Conservation (phyloP, 2,888 invertebrate species). For the Drosophila neotestacea region DNA sequence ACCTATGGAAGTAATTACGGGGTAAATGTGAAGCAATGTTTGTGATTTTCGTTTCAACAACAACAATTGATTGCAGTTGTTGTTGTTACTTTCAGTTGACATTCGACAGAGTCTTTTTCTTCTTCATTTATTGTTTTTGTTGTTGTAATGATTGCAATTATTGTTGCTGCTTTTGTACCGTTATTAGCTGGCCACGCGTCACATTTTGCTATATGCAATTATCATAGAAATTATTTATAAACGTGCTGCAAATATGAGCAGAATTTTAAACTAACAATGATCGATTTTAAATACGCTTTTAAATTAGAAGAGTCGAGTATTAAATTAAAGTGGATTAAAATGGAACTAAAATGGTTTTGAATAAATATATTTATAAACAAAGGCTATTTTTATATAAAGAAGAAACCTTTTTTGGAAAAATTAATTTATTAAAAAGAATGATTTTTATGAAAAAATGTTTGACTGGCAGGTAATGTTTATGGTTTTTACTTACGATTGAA, state of each 20-base stretch:
- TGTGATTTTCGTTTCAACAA: conserved; percentile 67
- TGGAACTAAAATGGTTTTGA: too few species aligned
- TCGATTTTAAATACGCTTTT: conserved; percentile 22
- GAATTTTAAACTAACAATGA: conserved; percentile 1
- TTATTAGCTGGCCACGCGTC: conserved; percentile 49
- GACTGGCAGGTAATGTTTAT: too few species aligned
- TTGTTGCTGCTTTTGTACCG: conserved; percentile 23
- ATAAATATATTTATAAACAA: too few species aligned
- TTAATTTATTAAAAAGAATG: too few species aligned
- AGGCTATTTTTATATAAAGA: too few species aligned
- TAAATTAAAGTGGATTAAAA: too few species aligned
- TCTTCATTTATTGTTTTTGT: conserved; percentile 25
- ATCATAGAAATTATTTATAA: conserved; percentile 76
- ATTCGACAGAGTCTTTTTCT: conserved; percentile 27
- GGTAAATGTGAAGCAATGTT: conserved; percentile 65
- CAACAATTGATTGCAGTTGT: conserved; percentile 76
- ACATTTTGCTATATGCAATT: conserved; percentile 60
- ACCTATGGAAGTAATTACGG: conserved; percentile 67
- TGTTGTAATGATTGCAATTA: conserved; percentile 29
- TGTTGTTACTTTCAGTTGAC: conserved; percentile 52
- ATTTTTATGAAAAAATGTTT: too few species aligned
- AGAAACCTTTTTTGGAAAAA: too few species aligned
- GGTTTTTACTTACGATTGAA: too few species aligned
- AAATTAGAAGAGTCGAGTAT: neutral
- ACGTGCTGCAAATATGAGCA: conserved; percentile 44